A percentile compares a stretch with the other conserved stretches of the same genome.
These are phyloP conservation scores for Melipona bicolor DNA, from an alignment of 2,888 invertebrate species.

Conservation along the genomic window DNA sequence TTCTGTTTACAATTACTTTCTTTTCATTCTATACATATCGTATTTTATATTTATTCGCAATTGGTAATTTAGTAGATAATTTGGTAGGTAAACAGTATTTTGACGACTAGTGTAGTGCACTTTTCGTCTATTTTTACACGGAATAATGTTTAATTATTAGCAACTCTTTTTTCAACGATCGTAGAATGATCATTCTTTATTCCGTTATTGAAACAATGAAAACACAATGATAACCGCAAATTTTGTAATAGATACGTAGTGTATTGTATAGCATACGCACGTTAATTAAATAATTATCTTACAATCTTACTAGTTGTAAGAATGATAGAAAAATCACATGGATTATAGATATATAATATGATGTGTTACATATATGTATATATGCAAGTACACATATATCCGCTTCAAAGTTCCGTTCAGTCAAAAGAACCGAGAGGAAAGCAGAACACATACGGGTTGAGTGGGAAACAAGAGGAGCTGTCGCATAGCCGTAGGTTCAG, in stretches of 20 bases:
- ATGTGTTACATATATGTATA: neutral
- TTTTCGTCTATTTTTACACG: neutral
- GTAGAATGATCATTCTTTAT: neutral
- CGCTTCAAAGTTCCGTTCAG: neutral
- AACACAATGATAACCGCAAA: neutral
- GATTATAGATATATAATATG: neutral
- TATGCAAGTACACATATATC: neutral
- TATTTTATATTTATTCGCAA: neutral
- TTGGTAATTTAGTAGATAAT: neutral
- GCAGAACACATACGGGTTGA: neutral
- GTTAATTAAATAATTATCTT: neutral
- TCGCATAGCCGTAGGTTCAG: constrained; percentile 22
- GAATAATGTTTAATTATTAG: neutral
- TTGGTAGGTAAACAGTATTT: neutral
- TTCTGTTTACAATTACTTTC: neutral
- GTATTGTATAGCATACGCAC: neutral
- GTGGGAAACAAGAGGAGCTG: neutral
- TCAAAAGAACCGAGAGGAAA: constrained; percentile 9
- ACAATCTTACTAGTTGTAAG: neutral
- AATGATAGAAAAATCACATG: neutral
- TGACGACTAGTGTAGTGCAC: neutral
- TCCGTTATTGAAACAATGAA: neutral
- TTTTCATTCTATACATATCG: too few species aligned
- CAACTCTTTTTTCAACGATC: neutral
- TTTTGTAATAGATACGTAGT: too few species aligned